phyloP scores from a whole-genome alignment of 2,888 invertebrate genomes.

The Eurois occulta region DNA sequence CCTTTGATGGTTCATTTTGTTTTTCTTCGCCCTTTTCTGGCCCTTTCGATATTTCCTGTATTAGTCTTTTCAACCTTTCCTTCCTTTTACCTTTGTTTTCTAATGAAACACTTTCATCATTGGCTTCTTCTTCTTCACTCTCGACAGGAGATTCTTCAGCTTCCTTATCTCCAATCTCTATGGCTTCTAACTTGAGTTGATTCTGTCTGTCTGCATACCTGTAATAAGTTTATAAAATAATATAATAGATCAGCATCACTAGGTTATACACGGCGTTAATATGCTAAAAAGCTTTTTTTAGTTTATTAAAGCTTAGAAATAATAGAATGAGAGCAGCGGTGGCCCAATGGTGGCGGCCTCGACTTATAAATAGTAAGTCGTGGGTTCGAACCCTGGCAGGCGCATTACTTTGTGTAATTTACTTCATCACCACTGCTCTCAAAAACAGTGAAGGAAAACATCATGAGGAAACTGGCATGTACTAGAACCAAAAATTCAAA shows the following conservation, averaged over 20 bases:
- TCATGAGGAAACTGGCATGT: no score
- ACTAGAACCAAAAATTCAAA: no score
- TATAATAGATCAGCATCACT: constrained; percentile 2
- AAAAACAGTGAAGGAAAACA: no score
- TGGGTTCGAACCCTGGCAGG: no score
- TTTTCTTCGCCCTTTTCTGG: constrained; percentile 59
- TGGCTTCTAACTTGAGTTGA: constrained; percentile 83
- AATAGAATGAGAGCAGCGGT: neutral
- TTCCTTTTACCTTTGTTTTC: constrained; percentile 82
- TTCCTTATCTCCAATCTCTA: constrained; percentile 86
- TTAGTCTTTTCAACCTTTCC: constrained; percentile 79
- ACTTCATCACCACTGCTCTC: no score
- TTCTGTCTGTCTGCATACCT: constrained; percentile 86
- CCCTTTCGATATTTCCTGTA: constrained; percentile 80
- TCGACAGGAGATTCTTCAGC: constrained; percentile 86
- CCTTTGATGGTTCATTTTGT: constrained; percentile 55
- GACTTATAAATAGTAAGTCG: no score
- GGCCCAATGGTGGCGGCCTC: no score
- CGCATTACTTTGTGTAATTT: no score
- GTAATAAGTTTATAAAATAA: constrained; percentile 61
- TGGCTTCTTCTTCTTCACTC: constrained; percentile 82
- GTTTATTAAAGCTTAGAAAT: neutral
- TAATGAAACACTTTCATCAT: constrained; percentile 73
- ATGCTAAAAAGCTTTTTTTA: neutral
- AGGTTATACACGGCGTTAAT: neutral